A percentile compares a stretch with the other conserved stretches of the same genome.
These are phyloP conservation scores for Eurystomus gularis DNA, from an alignment of 2,113 vertebrate genomes.

Conservation along the genomic window DNA sequence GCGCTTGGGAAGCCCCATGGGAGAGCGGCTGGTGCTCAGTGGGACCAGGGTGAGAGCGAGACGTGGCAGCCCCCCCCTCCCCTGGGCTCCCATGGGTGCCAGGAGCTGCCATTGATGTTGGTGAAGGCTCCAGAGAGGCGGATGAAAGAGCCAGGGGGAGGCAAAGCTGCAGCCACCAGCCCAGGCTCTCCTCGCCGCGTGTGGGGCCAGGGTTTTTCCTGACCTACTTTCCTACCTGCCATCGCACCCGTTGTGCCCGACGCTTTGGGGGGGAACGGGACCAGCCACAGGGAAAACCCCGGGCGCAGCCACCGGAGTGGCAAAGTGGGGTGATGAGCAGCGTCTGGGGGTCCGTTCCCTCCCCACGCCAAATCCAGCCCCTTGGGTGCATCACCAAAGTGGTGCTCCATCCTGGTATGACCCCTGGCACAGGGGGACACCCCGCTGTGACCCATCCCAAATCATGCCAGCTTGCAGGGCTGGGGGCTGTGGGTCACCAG, in stretches of 20 bases:
- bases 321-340: too few relatives aligned
- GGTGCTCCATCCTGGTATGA: accelerated
- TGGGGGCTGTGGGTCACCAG: neutral
- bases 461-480: neutral
- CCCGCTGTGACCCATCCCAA: neutral
- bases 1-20: accelerated
- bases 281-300: neutral
- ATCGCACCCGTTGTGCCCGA: neutral
- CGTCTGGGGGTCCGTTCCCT: accelerated
- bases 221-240: conserved; percentile 53
- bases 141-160: conserved; percentile 7
- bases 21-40: accelerated
- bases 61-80: neutral
- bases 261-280: accelerated
- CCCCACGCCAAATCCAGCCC: accelerated
- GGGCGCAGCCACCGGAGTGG: accelerated
- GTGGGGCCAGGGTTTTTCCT: conserved; percentile 22
- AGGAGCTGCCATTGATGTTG: neutral
- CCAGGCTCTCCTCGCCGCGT: accelerated
- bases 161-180: neutral
- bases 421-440: neutral
- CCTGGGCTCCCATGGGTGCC: neutral
- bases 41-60: neutral
- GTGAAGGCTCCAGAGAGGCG: neutral
- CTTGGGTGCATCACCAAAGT: accelerated